A percentile compares a stretch with the other conserved stretches of the same genome.
phyloP scores from a whole-genome alignment of 2,888 invertebrate species.

The Bombylius discolor region DNA sequence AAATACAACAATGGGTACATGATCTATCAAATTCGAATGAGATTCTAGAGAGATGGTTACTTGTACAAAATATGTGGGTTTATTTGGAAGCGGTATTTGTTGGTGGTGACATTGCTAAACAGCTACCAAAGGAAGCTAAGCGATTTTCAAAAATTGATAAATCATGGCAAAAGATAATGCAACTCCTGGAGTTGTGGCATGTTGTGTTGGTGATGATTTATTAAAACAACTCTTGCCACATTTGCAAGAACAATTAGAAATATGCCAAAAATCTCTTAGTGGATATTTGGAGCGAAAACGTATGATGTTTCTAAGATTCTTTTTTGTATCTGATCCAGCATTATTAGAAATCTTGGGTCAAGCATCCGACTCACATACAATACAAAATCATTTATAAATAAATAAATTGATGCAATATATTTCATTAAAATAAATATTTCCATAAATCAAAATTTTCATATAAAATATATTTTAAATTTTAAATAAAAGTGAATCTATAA shows the following conservation, averaged over 20 bases:
- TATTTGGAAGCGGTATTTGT: conserved; percentile 96
- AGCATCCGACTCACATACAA: conserved; percentile 87
- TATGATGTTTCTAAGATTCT: conserved; percentile 87
- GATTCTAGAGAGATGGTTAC: conserved; percentile 87
- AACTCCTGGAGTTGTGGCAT: conserved; percentile 87
- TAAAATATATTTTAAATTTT: too few relatives aligned
- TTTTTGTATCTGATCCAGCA: conserved; percentile 89
- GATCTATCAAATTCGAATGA: conserved; percentile 93
- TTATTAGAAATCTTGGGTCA: conserved; percentile 81
- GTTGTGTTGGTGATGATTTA: conserved; percentile 92
- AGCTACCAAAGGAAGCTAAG: conserved; percentile 87
- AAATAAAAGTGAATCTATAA: too few relatives aligned
- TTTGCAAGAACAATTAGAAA: conserved; percentile 87
- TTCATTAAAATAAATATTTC: too few relatives aligned
- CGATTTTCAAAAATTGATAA: conserved; percentile 94
- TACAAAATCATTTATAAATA: conserved; percentile 89
- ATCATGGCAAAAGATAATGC: conserved; percentile 97
- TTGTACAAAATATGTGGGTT: conserved; percentile 98
- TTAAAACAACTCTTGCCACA: conserved; percentile 84
- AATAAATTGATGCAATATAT: too few relatives aligned
- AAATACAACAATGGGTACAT: conserved; percentile 90
- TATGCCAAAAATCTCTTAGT: conserved; percentile 93
- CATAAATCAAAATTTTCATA: too few relatives aligned
- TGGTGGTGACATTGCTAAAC: conserved; percentile 97
- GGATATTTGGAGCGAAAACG: conserved; percentile 86